These are phyloP conservation scores for Rhea americana DNA, from an alignment of 2,113 vertebrate genomes.

Conservation along the genomic window DNA sequence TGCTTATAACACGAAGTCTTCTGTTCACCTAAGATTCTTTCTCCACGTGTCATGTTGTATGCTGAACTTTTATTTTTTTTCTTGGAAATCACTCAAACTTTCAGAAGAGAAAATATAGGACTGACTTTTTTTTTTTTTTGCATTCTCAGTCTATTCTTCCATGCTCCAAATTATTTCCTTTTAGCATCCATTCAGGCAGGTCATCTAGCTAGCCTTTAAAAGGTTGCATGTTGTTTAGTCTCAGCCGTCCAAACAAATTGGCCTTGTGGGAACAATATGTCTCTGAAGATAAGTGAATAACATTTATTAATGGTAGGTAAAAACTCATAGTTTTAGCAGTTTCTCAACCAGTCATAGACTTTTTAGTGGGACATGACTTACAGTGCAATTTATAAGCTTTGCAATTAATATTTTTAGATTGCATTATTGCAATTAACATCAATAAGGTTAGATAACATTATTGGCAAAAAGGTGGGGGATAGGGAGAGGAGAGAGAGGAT, in stretches of 20 bases:
- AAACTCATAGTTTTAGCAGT: background rate
- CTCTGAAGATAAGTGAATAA: background rate
- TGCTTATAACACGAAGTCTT: background rate
- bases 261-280: background rate
- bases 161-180: background rate
- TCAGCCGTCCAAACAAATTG: background rate
- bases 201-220: background rate
- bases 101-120: background rate
- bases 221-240: background rate
- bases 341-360: background rate
- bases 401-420: background rate
- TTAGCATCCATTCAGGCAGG: background rate
- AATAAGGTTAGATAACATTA: background rate
- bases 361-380: background rate
- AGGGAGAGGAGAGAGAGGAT: too few relatives aligned
- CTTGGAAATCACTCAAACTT: background rate
- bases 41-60: fast-evolving
- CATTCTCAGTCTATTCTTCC: background rate
- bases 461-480: background rate
- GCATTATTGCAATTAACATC: background rate
- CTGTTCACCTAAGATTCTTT: background rate
- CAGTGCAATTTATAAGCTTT: background rate
- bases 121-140: background rate
- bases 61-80: background rate
- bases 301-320: background rate